A percentile compares a stretch with the other conserved stretches of the same genome.
phyloP scores from a whole-genome alignment of 2,113 vertebrate genomes.

The Herpetotheres cachinnans region DNA sequence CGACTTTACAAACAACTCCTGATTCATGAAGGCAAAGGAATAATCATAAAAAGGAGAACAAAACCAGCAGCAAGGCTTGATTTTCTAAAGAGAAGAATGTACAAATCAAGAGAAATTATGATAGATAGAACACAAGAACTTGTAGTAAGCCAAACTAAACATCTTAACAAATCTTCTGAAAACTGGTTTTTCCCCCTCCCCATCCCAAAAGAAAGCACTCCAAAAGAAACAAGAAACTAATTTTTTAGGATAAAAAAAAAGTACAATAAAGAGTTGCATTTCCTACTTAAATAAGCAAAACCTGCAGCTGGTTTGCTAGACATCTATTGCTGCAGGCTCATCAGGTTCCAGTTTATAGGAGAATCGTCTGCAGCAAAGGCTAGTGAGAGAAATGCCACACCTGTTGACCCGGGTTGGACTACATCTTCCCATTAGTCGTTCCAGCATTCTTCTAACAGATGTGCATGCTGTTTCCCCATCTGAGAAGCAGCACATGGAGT shows the following conservation, averaged over 20 bases:
- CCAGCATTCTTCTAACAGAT: constrained; percentile 89
- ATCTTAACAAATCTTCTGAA: constrained; percentile 30
- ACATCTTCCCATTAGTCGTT: constrained; percentile 86
- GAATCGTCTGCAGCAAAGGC: constrained; percentile 80
- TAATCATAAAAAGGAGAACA: constrained; percentile 24
- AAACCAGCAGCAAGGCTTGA: constrained; percentile 33
- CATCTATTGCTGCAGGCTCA: constrained; percentile 67
- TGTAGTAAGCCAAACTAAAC: constrained; percentile 40
- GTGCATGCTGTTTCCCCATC: constrained; percentile 86
- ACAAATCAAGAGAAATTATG: constrained; percentile 46
- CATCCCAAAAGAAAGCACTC: constrained; percentile 30
- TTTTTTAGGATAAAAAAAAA: constrained; percentile 24
- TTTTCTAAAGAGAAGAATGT: constrained; percentile 50
- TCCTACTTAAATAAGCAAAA: constrained; percentile 34
- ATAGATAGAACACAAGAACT: constrained; percentile 42
- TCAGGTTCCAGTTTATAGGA: constrained; percentile 78
- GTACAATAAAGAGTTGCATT: not conserved
- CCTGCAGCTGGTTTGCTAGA: constrained; percentile 57
- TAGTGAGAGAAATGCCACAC: constrained; percentile 82
- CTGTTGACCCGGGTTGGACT: constrained; percentile 80
- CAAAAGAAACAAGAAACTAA: constrained; percentile 18
- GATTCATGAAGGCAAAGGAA: constrained; percentile 43
- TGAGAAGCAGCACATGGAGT: constrained; percentile 96
- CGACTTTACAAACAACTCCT: constrained; percentile 32
- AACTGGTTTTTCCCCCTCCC: not conserved